Conservation (phyloP, 2,797 vertebrate genomes). For the Vireo griseus region DNA sequence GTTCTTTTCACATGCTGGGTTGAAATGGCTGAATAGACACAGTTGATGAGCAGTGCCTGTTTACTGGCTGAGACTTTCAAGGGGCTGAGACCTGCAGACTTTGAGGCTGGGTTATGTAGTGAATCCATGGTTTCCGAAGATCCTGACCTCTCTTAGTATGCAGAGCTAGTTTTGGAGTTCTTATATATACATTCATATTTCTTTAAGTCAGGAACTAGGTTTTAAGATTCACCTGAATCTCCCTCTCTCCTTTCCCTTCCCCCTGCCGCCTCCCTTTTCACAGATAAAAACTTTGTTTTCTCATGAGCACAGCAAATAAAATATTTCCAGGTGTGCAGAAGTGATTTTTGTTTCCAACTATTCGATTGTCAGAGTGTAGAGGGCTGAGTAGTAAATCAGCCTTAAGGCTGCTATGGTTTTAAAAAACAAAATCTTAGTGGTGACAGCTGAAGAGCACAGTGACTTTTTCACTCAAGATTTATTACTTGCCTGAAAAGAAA, state of each 20-base stretch:
- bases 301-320: conserved; percentile 60
- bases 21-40: not conserved
- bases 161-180: not conserved
- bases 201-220: not conserved
- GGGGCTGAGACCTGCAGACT: not conserved
- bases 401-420: conserved; percentile 60
- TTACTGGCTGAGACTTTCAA: not conserved
- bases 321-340: conserved; percentile 72
- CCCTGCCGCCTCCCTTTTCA: rapidly evolving
- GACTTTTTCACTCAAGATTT: conserved; percentile 72
- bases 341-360: conserved; percentile 57
- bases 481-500: conserved; percentile 66
- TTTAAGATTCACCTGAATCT: conserved; percentile 20
- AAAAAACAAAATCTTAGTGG: conserved; percentile 54
- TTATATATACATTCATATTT: not conserved
- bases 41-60: not conserved
- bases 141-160: not conserved
- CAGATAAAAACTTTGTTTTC: conserved; percentile 48
- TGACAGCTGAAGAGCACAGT: conserved; percentile 74
- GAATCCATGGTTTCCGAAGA: not conserved
- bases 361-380: conserved; percentile 61
- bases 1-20: not conserved
- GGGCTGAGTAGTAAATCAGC: conserved; percentile 71
- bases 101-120: not conserved
- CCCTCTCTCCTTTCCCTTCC: not conserved